These are phyloP conservation scores for Cherax destructor DNA, from an alignment of 1,140 invertebrate species.

Conservation along the genomic window DNA sequence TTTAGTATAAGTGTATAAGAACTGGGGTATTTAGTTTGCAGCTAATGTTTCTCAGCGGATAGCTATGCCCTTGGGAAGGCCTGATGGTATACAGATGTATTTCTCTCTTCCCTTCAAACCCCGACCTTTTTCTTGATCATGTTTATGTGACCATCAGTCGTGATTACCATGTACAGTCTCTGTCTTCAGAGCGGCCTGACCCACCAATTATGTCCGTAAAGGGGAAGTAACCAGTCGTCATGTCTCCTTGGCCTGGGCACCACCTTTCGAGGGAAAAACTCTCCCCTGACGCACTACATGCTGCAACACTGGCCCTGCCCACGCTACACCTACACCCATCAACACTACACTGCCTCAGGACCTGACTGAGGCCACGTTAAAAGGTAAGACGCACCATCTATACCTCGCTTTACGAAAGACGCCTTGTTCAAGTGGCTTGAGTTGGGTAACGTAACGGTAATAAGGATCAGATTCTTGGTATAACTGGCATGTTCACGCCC, in stretches of 20 bases:
- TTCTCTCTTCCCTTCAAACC: neutral
- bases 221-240: conserved; percentile 74
- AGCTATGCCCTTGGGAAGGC: too few species aligned
- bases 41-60: too few species aligned
- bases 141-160: neutral
- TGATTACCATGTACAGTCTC: too few species aligned
- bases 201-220: conserved; percentile 75
- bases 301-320: conserved; percentile 61
- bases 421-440: too few species aligned
- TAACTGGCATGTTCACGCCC: too few species aligned
- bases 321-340: conserved; percentile 1
- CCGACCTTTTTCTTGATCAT: too few species aligned
- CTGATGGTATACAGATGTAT: neutral
- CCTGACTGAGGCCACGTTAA: conserved; percentile 43
- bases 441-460: too few species aligned
- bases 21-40: too few species aligned
- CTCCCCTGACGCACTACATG: conserved; percentile 76
- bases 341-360: conserved; percentile 53
- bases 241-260: conserved; percentile 75
- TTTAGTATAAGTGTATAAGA: too few species aligned
- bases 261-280: conserved; percentile 78
- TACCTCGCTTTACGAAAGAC: too few species aligned
- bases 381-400: conserved; percentile 3
- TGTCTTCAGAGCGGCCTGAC: conserved; percentile 76
- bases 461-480: too few species aligned